These are phyloP conservation scores for Mylabris sibirica DNA, from an alignment of 2,888 invertebrate genomes.

Conservation along the genomic window DNA sequence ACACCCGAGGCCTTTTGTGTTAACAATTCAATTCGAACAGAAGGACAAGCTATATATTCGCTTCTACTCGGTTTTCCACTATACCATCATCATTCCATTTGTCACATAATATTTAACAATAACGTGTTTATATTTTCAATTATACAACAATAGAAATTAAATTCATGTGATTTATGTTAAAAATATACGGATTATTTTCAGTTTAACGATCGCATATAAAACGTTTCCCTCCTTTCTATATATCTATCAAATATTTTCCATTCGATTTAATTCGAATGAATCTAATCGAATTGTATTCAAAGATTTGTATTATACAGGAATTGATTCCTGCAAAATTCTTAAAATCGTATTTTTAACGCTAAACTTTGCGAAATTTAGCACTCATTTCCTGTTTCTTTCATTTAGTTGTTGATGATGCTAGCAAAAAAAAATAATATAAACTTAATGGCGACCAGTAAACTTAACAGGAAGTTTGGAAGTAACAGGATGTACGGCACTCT, in stretches of 20 bases:
- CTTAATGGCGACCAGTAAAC: background rate
- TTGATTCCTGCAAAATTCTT: background rate
- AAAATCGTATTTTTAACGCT: background rate
- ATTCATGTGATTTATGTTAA: background rate
- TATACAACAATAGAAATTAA: background rate
- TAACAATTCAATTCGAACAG: slow-evolving; percentile 3
- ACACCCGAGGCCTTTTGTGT: slow-evolving; percentile 30
- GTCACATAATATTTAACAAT: background rate
- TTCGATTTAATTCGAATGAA: background rate
- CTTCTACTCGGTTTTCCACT: background rate
- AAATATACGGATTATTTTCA: background rate
- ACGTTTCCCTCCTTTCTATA: background rate
- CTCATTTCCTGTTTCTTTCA: background rate
- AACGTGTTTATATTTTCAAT: background rate
- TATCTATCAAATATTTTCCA: background rate
- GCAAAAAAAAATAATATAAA: background rate
- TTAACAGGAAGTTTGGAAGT: slow-evolving; percentile 43
- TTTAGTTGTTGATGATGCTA: background rate
- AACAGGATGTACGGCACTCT: slow-evolving; percentile 52
- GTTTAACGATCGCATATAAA: background rate
- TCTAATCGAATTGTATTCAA: background rate
- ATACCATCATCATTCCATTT: background rate
- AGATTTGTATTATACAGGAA: background rate
- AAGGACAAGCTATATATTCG: background rate
- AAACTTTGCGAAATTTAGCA: background rate